These are phyloP conservation scores for Gymnocheta viridis DNA, from an alignment of 2,888 invertebrate genomes.

Conservation along the genomic window DNA sequence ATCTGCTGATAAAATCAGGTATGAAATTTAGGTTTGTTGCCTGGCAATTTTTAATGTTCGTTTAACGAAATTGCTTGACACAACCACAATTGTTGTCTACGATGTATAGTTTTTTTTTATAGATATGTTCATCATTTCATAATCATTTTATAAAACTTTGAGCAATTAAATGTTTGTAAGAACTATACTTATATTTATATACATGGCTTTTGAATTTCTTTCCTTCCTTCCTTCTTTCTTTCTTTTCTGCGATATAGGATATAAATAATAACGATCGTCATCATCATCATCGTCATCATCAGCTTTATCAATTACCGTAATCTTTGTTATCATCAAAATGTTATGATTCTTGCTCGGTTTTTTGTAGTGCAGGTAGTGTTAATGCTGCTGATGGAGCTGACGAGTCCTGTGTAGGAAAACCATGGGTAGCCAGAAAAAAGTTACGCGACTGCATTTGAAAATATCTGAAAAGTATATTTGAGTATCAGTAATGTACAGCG, in stretches of 20 bases:
- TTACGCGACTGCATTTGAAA: constrained; percentile 80
- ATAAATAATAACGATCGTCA: neutral
- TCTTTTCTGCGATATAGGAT: neutral
- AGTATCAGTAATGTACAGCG: constrained; percentile 82
- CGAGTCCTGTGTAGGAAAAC: constrained; percentile 39
- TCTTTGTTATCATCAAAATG: constrained; percentile 54
- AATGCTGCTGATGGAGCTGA: neutral
- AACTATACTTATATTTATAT: neutral
- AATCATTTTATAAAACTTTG: constrained; percentile 60
- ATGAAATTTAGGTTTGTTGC: too few relatives aligned
- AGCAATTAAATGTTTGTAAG: constrained; percentile 54
- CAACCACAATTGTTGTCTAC: neutral
- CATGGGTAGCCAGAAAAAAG: constrained; percentile 72
- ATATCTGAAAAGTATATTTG: constrained; percentile 80
- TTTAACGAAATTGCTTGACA: neutral
- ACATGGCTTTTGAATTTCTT: neutral
- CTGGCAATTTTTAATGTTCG: too few relatives aligned
- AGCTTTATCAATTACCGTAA: constrained; percentile 1
- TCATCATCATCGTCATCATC: neutral
- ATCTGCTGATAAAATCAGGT: too few relatives aligned
- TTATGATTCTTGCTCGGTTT: constrained; percentile 65
- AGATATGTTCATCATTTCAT: constrained; percentile 49
- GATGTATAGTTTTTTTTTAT: neutral
- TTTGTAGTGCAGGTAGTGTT: constrained; percentile 42
- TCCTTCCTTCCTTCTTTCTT: too few relatives aligned